Evolutionary conservation across 2,888 invertebrate species (phyloP), one percentile per base, ranked within the genome.

Genomic region (Psococerastis gibbosa): DNA sequence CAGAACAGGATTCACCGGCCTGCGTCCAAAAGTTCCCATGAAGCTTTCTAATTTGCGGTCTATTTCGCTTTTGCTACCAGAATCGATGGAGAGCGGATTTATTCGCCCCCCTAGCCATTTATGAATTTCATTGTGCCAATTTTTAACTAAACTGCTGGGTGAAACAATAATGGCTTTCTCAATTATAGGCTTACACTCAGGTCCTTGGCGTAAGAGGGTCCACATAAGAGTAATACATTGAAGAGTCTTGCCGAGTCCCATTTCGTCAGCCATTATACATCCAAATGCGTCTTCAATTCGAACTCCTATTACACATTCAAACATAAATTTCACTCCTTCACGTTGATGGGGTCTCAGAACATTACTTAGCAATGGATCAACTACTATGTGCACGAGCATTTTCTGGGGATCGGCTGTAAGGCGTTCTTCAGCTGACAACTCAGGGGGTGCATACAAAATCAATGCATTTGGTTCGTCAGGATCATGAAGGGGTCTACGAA

Each of bases 181-280:
- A 48, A 97, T 88, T 1, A 77, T 73, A 0, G 94, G 87, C 56
- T 81, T 83, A 48, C 82, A 83, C 49, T 92, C 83, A 0, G 94
- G 88, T 33, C 95, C 81, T 66, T 98, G 98, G 32, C 82, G 71
- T 51, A 98, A 61, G 17, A 97, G 62, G 1, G 95, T 94, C 95
- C 95, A 98, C 15, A 95, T 65, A 9, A 98, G 64, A 0, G 95
- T 83, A 45, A 98, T 94, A 60, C 97, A 98, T 60, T 98, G 98
- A 8, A 98, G 65, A 1, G 98, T 98, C 65, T 98, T 99, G 2
- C 97, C 97, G 27, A 97, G 67, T 53, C 87, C 95, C 97, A 98
- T 98, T 70, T 98, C 98, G 64, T 98, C 98, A 2, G 98, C 98
- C 97, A 98, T 98, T 38, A 98, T 98, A 55, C 97, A 98, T 1